Conservation (phyloP, 2,113 vertebrate species). For the Nesoenas mayeri region DNA sequence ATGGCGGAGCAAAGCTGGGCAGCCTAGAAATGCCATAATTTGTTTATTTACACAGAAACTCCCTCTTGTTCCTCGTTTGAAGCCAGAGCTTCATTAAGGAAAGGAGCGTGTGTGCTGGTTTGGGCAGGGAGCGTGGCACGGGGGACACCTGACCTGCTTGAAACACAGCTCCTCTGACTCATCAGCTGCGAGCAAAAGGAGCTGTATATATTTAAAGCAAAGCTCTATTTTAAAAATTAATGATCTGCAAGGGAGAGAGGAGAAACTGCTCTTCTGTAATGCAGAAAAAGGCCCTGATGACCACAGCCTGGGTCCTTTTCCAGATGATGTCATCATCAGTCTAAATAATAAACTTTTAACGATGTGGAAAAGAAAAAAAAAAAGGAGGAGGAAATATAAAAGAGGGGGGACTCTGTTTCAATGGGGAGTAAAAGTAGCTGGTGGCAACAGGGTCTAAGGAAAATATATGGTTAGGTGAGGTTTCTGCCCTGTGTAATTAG, state of each 20-base stretch:
- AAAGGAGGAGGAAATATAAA: not conserved
- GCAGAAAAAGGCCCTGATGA: constrained; percentile 72
- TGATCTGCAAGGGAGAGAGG: constrained; percentile 73
- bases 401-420: constrained; percentile 47
- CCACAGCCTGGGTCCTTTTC: constrained; percentile 72
- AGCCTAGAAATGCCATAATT: not conserved
- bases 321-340: constrained; percentile 75
- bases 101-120: constrained; percentile 19
- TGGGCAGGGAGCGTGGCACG: constrained; percentile 39
- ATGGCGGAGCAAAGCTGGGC: not conserved
- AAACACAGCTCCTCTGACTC: constrained; percentile 72
- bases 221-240: constrained; percentile 79
- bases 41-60: not conserved
- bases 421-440: constrained; percentile 56
- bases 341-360: constrained; percentile 76
- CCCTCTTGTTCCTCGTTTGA: not conserved
- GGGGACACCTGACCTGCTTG: constrained; percentile 43
- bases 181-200: constrained; percentile 66
- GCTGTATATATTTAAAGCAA: constrained; percentile 75
- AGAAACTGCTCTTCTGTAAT: constrained; percentile 72
- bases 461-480: constrained; percentile 51
- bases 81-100: not conserved
- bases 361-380: constrained; percentile 35
- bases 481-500: constrained; percentile 62
- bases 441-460: constrained; percentile 57